Evolutionary conservation across 2,113 vertebrate species (phyloP), one percentile per base, ranked within the genome.

Genomic region (Paraplagusia blochii): DNA sequence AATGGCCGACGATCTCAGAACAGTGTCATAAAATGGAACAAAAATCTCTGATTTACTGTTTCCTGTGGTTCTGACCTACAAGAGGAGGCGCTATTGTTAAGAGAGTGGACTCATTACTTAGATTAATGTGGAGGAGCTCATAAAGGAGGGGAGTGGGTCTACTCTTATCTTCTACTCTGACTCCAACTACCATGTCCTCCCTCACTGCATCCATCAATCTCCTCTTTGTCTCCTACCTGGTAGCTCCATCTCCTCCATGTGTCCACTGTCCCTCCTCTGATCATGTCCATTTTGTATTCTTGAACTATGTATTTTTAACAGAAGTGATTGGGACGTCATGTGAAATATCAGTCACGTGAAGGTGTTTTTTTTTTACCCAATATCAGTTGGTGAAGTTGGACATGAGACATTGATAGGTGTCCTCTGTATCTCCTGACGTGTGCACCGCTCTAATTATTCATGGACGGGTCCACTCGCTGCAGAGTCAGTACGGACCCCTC

Each of bases 401-500:
- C 3, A 13, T 13, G 6, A 29, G 22, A 29, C 2, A 29, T 29
- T 42, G 7, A 36, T 39, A 12, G 38, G 33, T 19, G 49, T 65
- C 13, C 39, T 18, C 34, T 47, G 17, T 40, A 33, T 34, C 9
- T 39, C 11, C 39, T 63, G 48, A 43, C 51, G 54, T 17, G 34
- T 53, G 29, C 10, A 8, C 9, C 17, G 43, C 51, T 47, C 56
- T 39, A 53, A 54, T 74, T 62, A 79, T 70, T 72, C 44, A 77
- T 63, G 59, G 51, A 57, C 36, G 11, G 45, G 35, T 47, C 55
- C 39, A 17, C 44, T 56, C 54, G 53, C 60, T 67, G 52, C 52
- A 61, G 45, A 58, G 54, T 61, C 60, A 69, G 53, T 52, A 14
- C n/a, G 17, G 29, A 70, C 16, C 36, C 42, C 38, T 51, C 38